Evolutionary conservation across 2,888 invertebrate species (phyloP), one percentile per base, ranked within the genome.

Genomic region (Watsonalla binaria): DNA sequence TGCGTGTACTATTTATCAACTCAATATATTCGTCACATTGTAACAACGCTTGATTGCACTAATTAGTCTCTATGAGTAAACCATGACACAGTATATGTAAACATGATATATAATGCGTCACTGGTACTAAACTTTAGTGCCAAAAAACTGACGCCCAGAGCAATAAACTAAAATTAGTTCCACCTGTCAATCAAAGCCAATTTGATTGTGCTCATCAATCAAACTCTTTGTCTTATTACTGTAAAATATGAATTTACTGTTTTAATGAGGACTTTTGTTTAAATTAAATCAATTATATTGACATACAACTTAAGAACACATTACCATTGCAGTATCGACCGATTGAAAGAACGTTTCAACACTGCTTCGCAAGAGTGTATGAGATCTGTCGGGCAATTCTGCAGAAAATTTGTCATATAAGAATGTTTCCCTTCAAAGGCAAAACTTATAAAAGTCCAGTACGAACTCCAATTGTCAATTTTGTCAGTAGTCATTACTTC

Each of bases 131-230:
- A 57, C 51, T 52, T 53, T 46, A 53, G 50, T 45, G 54, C 48
- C 46, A 58, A 63, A 62, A 62, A 66, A 66, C 63, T 51, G 56
- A 51, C 53, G 60, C 63, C 60, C 54, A 59, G 52, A 66, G 66
- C 64, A 57, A 65, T 58, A 66, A 65, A 65, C 66, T 56, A 61
- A 62, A 67, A 69, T 72, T 70, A 68, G 69, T 66, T 69, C 65
- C 66, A 68, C 62, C 55, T 70, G 70, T 68, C 72, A 71, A 73
- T 72, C 72, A 72, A 58, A 57, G 59, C 68, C 64, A 62, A 66
- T 64, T 58, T 61, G 62, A 65, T 65, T 62, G 59, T 69, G 65
- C 64, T 57, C 66, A 69, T 74, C 68, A 66, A 62, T 71, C 70
- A 69, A 63, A 8, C 11, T 42, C 11, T 5, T 34, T 47, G 35